These are phyloP conservation scores for Philereme vetulata DNA, from an alignment of 2,888 invertebrate species.

Conservation along the genomic window DNA sequence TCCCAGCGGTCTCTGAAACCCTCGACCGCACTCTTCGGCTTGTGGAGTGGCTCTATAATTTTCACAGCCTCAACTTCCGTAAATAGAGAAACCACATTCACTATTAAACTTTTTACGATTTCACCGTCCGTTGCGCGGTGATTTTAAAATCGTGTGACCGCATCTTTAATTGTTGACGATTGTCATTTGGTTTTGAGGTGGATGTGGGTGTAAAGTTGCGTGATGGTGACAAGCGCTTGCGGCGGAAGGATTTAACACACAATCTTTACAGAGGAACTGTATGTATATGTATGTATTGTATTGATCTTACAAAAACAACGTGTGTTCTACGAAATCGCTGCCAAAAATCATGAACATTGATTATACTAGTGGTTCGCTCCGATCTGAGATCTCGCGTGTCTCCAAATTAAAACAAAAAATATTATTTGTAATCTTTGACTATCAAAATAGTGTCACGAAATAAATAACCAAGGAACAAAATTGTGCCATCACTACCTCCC, in stretches of 20 bases:
- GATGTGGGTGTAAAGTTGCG: constrained; percentile 19
- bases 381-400: no score
- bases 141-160: constrained; percentile 59
- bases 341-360: no score
- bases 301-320: no score
- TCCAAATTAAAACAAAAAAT: no score
- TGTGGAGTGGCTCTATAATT: constrained; percentile 62
- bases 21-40: constrained; percentile 62
- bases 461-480: no score
- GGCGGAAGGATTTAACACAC: constrained; percentile 6
- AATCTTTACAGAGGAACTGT: no score
- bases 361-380: no score
- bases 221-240: constrained; percentile 11
- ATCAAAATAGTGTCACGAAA: no score
- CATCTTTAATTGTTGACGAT: constrained; percentile 54
- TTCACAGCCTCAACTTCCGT: constrained; percentile 73
- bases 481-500: no score
- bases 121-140: constrained; percentile 57
- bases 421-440: no score
- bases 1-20: constrained; percentile 38
- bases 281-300: no score
- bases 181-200: constrained; percentile 36
- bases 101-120: constrained; percentile 69
- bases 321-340: no score
- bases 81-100: constrained; percentile 79